Evolutionary conservation across 2,888 invertebrate species (phyloP).

Genomic region (Plemyria rubiginata): DNA sequence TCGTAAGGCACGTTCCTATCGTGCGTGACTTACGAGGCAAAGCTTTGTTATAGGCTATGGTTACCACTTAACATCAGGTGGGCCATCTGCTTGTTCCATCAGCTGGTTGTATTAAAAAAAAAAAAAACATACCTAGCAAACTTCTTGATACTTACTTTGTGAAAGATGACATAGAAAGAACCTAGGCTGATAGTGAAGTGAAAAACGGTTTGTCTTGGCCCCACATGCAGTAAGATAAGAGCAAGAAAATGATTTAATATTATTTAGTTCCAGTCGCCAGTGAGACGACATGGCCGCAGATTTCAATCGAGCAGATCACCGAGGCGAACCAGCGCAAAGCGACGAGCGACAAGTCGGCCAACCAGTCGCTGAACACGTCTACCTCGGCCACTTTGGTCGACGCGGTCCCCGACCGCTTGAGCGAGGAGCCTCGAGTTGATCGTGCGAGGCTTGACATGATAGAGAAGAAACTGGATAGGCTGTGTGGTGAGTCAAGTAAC

Average conservation of each 20-base stretch:
- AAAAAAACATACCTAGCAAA: too few species aligned
- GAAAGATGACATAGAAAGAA: too few species aligned
- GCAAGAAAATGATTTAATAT: neutral
- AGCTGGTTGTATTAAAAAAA: too few species aligned
- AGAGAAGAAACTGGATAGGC: conserved; percentile 69
- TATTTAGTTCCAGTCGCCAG: conserved; percentile 52
- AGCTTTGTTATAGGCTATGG: too few species aligned
- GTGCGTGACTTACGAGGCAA: too few species aligned
- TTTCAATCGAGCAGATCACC: conserved; percentile 74
- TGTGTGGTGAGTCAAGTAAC: conserved; percentile 57
- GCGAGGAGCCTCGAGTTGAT: conserved; percentile 40
- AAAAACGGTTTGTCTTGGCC: too few species aligned
- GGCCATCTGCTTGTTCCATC: too few species aligned
- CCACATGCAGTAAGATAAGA: too few species aligned
- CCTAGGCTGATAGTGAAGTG: too few species aligned
- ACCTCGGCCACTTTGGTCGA: conserved; percentile 49
- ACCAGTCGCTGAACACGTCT: conserved; percentile 59
- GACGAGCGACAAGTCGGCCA: conserved; percentile 68
- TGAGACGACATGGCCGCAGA: conserved; percentile 77
- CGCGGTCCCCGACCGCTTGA: conserved; percentile 43
- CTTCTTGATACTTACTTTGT: too few species aligned
- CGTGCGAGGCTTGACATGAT: conserved; percentile 54
- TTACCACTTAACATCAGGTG: too few species aligned
- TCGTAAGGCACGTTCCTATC: too few species aligned
- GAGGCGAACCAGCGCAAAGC: conserved; percentile 76